Percentiles rank a stretch among this genome's conserved stretches.
phyloP scores from a whole-genome alignment of 2,888 invertebrate genomes.

The Harmothoe impar region DNA sequence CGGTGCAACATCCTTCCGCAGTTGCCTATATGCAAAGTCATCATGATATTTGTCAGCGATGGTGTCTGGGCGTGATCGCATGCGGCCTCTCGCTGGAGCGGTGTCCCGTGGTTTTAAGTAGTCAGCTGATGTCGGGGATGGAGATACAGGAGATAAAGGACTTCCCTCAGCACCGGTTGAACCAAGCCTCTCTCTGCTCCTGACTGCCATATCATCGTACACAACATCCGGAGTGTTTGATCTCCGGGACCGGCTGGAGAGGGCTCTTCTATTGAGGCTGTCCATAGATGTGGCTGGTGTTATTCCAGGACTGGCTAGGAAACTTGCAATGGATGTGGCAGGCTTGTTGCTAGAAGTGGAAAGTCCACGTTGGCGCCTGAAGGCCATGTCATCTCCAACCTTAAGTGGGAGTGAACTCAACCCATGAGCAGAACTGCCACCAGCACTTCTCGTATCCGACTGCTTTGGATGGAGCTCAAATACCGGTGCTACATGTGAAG shows the following conservation, averaged over 20 bases:
- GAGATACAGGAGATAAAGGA: constrained; percentile 19
- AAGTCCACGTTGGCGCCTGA: constrained; percentile 42
- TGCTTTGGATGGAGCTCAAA: not conserved
- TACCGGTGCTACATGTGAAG: not conserved
- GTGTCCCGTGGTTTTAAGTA: constrained; percentile 67
- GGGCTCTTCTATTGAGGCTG: not conserved
- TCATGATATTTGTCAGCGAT: constrained; percentile 72
- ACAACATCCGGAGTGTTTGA: constrained; percentile 34
- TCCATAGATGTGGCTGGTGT: constrained; percentile 57
- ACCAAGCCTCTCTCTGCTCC: not conserved
- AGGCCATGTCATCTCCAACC: constrained; percentile 70
- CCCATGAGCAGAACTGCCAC: not conserved
- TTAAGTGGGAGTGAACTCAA: constrained; percentile 66
- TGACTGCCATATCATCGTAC: constrained; percentile 33
- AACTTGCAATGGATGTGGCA: not conserved
- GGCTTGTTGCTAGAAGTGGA: not conserved
- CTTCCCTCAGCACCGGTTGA: constrained; percentile 3
- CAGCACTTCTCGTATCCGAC: not conserved
- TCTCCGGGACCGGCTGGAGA: not conserved
- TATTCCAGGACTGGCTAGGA: not conserved
- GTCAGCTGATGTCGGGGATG: constrained; percentile 69
- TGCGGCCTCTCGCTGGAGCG: constrained; percentile 62
- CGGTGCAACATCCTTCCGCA: constrained; percentile 66
- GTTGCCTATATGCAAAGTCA: constrained; percentile 69
- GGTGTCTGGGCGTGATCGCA: constrained; percentile 70